Evolutionary conservation across 2,888 invertebrate species (phyloP).

Genomic region (Eupithecia abbreviata): DNA sequence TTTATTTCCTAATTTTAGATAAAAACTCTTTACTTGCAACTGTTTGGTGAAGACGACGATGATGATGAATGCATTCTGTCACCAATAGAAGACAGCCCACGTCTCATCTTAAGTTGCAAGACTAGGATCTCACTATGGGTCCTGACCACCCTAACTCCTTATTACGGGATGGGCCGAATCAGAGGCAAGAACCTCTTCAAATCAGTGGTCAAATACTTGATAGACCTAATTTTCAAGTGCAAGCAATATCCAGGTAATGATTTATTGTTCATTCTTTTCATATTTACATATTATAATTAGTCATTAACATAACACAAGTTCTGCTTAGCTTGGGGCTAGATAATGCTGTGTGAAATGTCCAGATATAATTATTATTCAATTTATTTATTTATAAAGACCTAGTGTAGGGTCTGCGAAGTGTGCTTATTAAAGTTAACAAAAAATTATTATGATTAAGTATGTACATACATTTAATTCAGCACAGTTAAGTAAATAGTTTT

Average conservation of each 20-base stretch:
- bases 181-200: conserved; percentile 85
- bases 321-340: too few relatives aligned
- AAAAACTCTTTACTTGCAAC: conserved; percentile 67
- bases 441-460: neutral
- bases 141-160: conserved; percentile 85
- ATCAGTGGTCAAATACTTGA: conserved; percentile 83
- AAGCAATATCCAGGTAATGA: conserved; percentile 81
- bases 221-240: conserved; percentile 82
- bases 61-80: conserved; percentile 81
- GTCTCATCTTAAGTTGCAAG: conserved; percentile 81
- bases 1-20: conserved; percentile 55
- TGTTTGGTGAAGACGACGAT: conserved; percentile 82
- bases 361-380: too few relatives aligned
- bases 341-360: too few relatives aligned
- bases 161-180: conserved; percentile 84
- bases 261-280: neutral
- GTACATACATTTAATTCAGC: neutral
- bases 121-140: conserved; percentile 85
- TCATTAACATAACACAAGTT: too few relatives aligned
- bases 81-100: conserved; percentile 79
- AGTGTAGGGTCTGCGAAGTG: too few relatives aligned
- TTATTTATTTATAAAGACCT: too few relatives aligned
- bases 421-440: too few relatives aligned
- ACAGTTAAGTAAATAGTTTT: neutral
- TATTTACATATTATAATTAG: too few relatives aligned